phyloP scores from a whole-genome alignment of 2,888 invertebrate genomes.

The Ypsolopha scabrella region DNA sequence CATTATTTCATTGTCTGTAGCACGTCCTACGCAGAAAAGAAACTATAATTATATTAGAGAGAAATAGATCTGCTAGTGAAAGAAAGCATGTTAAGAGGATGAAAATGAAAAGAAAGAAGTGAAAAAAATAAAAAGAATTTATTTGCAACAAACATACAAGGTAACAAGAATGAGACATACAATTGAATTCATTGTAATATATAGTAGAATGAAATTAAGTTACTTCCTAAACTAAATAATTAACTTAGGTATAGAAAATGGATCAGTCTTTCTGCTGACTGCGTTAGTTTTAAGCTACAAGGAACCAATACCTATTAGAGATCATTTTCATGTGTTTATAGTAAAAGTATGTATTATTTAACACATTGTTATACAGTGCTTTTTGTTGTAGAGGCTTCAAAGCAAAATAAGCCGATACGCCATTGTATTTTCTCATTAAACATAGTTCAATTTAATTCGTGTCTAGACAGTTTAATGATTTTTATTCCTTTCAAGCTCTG shows the following conservation, averaged over 20 bases:
- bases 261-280: neutral
- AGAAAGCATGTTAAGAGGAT: constrained; percentile 65
- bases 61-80: constrained; percentile 59
- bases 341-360: no score
- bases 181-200: constrained; percentile 23
- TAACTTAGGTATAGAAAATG: neutral
- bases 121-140: constrained; percentile 64
- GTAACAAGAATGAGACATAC: constrained; percentile 59
- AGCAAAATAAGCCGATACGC: no score
- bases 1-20: constrained; percentile 37
- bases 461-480: no score
- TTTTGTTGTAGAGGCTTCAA: no score
- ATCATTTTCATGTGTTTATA: neutral
- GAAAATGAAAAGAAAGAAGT: constrained; percentile 66
- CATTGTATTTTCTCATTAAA: no score
- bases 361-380: no score
- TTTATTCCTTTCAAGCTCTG: no score
- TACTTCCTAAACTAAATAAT: neutral
- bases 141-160: constrained; percentile 68
- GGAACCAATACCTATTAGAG: constrained; percentile 2
- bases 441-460: no score
- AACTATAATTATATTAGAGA: constrained; percentile 30
- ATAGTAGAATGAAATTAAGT: constrained; percentile 11
- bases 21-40: constrained; percentile 23
- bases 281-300: constrained; percentile 3